Evolutionary conservation across 2,797 vertebrate species (phyloP).

Genomic region (Eutrigla gurnardus): DNA sequence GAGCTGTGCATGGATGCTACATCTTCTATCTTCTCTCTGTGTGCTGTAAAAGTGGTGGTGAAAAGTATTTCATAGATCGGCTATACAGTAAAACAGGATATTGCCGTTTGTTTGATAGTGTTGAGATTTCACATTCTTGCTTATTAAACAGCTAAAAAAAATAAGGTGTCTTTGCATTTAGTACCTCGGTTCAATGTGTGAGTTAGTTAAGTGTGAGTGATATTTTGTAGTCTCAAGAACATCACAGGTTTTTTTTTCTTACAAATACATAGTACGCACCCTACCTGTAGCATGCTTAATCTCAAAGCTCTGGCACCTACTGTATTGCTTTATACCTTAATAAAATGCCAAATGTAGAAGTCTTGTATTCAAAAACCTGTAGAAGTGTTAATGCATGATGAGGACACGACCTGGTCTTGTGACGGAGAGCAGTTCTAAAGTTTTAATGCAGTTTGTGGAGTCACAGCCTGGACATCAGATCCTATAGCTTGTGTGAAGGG

Average conservation of each 20-base stretch:
- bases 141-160: too few relatives aligned
- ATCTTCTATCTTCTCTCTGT: conserved; percentile 19
- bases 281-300: not conserved
- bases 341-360: not conserved
- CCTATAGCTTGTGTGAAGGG: conserved; percentile 20
- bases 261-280: not conserved
- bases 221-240: not conserved
- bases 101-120: conserved; percentile 11
- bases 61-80: conserved; percentile 31
- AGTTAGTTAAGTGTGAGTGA: not conserved
- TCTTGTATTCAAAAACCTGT: not conserved
- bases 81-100: not conserved
- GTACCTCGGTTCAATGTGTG: not conserved
- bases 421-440: conserved; percentile 29
- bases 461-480: conserved; percentile 42
- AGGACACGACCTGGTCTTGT: not conserved
- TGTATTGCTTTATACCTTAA: not conserved
- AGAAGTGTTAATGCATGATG: not conserved
- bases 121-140: not conserved
- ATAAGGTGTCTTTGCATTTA: not conserved
- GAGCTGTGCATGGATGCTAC: conserved; percentile 2
- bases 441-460: conserved; percentile 60
- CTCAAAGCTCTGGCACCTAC: not conserved
- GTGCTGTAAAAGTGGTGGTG: conserved; percentile 11
- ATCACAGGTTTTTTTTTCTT: not conserved